Evolutionary conservation across 37 sponge, comb jelly and placozoan genomes (phyloP).

Genomic region (Halichondria panicea): DNA sequence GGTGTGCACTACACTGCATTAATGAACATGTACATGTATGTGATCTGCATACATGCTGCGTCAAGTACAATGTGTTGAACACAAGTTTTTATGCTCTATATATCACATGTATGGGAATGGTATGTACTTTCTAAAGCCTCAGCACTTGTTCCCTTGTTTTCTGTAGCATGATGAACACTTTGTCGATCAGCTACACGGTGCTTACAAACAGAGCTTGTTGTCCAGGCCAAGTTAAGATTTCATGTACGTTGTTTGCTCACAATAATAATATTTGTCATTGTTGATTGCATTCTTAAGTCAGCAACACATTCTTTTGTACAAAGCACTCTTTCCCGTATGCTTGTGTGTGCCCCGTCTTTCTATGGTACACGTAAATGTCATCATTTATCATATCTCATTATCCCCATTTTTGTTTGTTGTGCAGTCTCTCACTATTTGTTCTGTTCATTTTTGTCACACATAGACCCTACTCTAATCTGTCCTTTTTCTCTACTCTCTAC

Average conservation of each 20-base stretch:
- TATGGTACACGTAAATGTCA: too few relatives aligned
- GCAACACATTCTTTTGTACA: too few relatives aligned
- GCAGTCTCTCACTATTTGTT: too few relatives aligned
- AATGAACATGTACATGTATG: neutral
- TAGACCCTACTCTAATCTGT: neutral
- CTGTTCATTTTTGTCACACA: too few relatives aligned
- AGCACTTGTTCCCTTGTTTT: neutral
- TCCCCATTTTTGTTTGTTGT: too few relatives aligned
- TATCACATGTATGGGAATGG: neutral
- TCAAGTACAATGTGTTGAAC: neutral
- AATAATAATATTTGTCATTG: too few relatives aligned
- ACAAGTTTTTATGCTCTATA: neutral
- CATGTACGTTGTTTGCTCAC: too few relatives aligned
- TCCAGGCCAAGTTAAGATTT: neutral
- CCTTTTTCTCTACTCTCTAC: neutral
- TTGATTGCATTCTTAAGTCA: too few relatives aligned
- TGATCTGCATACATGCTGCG: neutral
- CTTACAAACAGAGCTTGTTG: constrained; percentile 52
- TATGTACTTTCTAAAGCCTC: neutral
- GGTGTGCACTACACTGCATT: constrained; percentile 8
- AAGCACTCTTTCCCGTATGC: too few relatives aligned
- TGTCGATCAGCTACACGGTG: constrained; percentile 48
- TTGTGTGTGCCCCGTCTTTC: too few relatives aligned
- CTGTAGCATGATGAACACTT: constrained; percentile 61
- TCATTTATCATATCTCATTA: too few relatives aligned